These are phyloP conservation scores for Mythimna albipuncta DNA, from an alignment of 2,888 invertebrate genomes.

Conservation along the genomic window DNA sequence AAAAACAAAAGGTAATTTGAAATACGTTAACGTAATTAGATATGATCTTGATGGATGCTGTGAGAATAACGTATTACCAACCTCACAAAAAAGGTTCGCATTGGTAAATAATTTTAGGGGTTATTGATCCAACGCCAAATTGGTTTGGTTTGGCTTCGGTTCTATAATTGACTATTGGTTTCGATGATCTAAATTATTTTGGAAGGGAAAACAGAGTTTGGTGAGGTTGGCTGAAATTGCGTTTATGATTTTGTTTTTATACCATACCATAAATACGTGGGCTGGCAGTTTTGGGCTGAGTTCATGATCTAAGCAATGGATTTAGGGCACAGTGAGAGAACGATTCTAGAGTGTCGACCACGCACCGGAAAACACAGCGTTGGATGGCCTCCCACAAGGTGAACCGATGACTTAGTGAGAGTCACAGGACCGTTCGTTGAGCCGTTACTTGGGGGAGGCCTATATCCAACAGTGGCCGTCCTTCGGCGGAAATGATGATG, in stretches of 20 bases:
- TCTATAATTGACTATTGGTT: constrained; percentile 45
- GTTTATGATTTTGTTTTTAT: neutral
- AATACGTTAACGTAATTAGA: constrained; percentile 76
- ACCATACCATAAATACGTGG: neutral
- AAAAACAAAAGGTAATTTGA: constrained; percentile 72
- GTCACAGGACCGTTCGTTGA: too few relatives aligned
- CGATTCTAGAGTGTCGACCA: too few relatives aligned
- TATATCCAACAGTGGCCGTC: too few relatives aligned
- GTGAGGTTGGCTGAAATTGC: neutral
- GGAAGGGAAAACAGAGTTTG: constrained; percentile 18
- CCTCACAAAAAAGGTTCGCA: constrained; percentile 63
- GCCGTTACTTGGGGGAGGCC: too few relatives aligned
- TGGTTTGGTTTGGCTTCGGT: constrained; percentile 16
- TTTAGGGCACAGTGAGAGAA: too few relatives aligned
- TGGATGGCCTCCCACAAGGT: too few relatives aligned
- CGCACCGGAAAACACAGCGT: too few relatives aligned
- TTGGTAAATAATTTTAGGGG: constrained; percentile 60
- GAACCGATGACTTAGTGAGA: too few relatives aligned
- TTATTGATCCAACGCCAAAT: constrained; percentile 65
- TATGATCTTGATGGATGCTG: constrained; percentile 78
- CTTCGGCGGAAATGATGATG: too few relatives aligned
- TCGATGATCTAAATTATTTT: constrained; percentile 34
- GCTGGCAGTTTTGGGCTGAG: too few relatives aligned
- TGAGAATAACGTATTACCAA: constrained; percentile 66
- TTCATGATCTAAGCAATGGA: too few relatives aligned